A percentile compares a stretch with the other conserved stretches of the same genome.
These are phyloP conservation scores for Oncorhynchus tshawytscha DNA, from an alignment of 2,113 vertebrate genomes.

Conservation along the genomic window DNA sequence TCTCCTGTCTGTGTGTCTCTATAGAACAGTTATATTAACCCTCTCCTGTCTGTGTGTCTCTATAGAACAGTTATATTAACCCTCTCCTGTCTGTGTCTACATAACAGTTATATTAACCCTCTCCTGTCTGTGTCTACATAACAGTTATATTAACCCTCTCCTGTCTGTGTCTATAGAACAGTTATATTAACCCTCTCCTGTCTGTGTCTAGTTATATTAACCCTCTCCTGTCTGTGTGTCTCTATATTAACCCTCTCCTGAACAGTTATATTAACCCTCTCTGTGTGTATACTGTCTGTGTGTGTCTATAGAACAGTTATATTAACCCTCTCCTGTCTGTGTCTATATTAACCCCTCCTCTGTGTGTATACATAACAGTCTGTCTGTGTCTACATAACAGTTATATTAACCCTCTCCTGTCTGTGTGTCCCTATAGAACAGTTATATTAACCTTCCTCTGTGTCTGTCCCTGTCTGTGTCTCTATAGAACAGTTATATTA, in stretches of 20 bases:
- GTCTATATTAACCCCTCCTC: no score
- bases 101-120: background rate
- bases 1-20: background rate
- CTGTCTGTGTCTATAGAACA: constrained; percentile 72
- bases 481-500: no score
- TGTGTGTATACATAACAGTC: no score
- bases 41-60: background rate
- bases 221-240: constrained; percentile 2
- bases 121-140: background rate
- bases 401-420: background rate
- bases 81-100: no score
- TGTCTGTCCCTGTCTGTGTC: no score
- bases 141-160: background rate
- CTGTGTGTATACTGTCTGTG: background rate
- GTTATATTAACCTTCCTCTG: constrained; percentile 64
- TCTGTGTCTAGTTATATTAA: no score
- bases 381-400: no score
- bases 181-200: constrained; percentile 59
- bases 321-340: no score
- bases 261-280: background rate
- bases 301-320: constrained; percentile 81
- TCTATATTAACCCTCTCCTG: background rate
- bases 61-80: constrained; percentile 79
- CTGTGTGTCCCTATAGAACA: constrained; percentile 72
- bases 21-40: background rate